Evolutionary conservation across 92 coral and sea anemone genomes (phyloP), one percentile per base, ranked within the genome.

Genomic region (Phenganax marumi): DNA sequence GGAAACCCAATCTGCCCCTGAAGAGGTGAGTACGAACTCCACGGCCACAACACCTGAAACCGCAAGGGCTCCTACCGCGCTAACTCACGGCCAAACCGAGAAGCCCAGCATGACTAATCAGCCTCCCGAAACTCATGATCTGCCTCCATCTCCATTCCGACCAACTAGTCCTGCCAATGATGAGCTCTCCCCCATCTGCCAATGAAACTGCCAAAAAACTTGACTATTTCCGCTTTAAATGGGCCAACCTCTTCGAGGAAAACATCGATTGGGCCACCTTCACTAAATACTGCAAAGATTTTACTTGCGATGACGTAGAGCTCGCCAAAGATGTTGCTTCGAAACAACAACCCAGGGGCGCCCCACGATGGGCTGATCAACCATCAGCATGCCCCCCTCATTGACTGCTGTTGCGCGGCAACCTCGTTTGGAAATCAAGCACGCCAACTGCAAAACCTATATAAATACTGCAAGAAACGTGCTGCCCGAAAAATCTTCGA

Each of bases 401-500:
- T 51, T 8, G 25, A 49, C 52, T 7, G 18, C 50, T 53, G 52
- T 53, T 53, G 60, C 3, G 22, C 53, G 8, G 8, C n/a, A 1
- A 3, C 18, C 8, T 21, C 18, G 7, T 33, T 50, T 16, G 24
- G 24, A 7, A 16, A 33, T 11, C 61, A 47, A 7, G 80, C 80
- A 6, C 3, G 25, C 7, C 65, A 65, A 1, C 62, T 75, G 3
- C 80, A 75, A 19, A n/a, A 16, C 11, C 19, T 75, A 0, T 75
- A 75, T 39, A 48, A 65, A 3, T 14, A 17, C 1, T 75, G 64
- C 2, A 51, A 52, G n/a, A 75, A 75, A 75, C 46, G 80, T 17
- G 80, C 65, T 3, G 65, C 65, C 1, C 80, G 65, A 13, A 75
- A 52, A 52, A 52, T 75, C 21, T 26, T 75, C 10, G 64, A n/a